Conservation (phyloP, 2,113 vertebrate species). For the Ailurus styani region DNA sequence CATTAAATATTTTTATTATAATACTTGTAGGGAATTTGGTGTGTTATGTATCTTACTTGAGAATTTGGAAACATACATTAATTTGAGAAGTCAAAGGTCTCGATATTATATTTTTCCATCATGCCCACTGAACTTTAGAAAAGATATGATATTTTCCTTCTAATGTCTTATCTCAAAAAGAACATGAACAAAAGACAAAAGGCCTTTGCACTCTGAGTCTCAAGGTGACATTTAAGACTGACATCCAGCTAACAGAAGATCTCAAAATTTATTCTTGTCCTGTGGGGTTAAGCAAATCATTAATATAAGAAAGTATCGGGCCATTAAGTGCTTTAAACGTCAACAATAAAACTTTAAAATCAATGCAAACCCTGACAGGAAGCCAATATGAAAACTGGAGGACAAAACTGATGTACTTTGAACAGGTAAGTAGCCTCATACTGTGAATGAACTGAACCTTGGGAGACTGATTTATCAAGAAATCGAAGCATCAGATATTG, state of each 20-base stretch:
- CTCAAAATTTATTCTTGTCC: slow-evolving; percentile 64
- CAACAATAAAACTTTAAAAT: slow-evolving; percentile 79
- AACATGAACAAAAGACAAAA: slow-evolving; percentile 35
- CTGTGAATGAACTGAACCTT: slow-evolving; percentile 41
- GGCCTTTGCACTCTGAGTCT: slow-evolving; percentile 25
- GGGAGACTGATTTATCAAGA: slow-evolving; percentile 60
- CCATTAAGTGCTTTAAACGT: slow-evolving; percentile 68
- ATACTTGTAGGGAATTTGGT: not conserved
- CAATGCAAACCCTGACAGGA: slow-evolving; percentile 69
- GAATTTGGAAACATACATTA: slow-evolving; percentile 23
- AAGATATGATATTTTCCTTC: slow-evolving; percentile 32
- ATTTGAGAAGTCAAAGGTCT: slow-evolving; percentile 52
- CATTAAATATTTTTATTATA: not conserved
- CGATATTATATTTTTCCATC: not conserved
- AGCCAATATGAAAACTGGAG: slow-evolving; percentile 66
- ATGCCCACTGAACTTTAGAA: slow-evolving; percentile 47
- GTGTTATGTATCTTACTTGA: slow-evolving; percentile 14
- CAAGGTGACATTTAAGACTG: slow-evolving; percentile 73
- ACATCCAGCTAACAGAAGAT: slow-evolving; percentile 55
- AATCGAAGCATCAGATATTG: slow-evolving; percentile 49
- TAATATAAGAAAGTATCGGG: slow-evolving; percentile 71
- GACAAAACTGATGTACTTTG: slow-evolving; percentile 63
- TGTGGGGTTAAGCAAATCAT: slow-evolving; percentile 70
- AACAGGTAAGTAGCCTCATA: slow-evolving; percentile 44
- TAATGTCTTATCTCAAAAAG: slow-evolving; percentile 39